Base-by-base conservation (phyloP, 2,797 vertebrate species). In the Pampus argenteus region DNA sequence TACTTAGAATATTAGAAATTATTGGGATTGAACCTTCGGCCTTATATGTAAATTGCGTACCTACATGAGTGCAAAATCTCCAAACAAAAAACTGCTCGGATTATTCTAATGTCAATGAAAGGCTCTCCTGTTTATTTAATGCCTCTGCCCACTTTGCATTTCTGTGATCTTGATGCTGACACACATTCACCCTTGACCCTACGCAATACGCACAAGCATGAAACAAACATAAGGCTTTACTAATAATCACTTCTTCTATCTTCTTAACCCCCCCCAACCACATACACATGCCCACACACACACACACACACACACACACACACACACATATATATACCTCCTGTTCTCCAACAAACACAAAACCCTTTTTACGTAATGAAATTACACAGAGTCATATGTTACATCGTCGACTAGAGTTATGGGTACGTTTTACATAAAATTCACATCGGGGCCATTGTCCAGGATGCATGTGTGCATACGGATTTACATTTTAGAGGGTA, bases 321-420 rank as follows among this genome's bases (percentile, higher is more conserved):
- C 36, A 67, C 44, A 73, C 47, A 61, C 51, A 79, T 9, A 68
- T 38, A 59, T 17, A 71, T 6, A 66, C 65, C 48, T 28, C 49
- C 62, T 1, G 2, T 76, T 87, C 68, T 47, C 71, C 78, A 86
- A 88, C 91, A 90, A 91, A 91, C 83, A 89, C 86, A 89, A 89
- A 92, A 91, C 89, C 94, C 94, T 93, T 96, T 44, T 95, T 95
- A 93, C 88, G 86, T 95, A 95, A 96, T 95, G 95, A 96, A 96
- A 95, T 94, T 92, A 91, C 88, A 84, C 79, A 81, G 86, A 89
- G 92, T 92, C 87, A 89, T 93, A 84, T 45, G 91, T 86, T 91
- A 74, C 89, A 80, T 84, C 74, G 84, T 83, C 79, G 84, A 84
- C 83, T 82, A 93, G 94, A 94, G 94, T 94, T 94, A 90, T 89